Conservation (phyloP, 2,797 vertebrate species). For the Myioborus miniatus region DNA sequence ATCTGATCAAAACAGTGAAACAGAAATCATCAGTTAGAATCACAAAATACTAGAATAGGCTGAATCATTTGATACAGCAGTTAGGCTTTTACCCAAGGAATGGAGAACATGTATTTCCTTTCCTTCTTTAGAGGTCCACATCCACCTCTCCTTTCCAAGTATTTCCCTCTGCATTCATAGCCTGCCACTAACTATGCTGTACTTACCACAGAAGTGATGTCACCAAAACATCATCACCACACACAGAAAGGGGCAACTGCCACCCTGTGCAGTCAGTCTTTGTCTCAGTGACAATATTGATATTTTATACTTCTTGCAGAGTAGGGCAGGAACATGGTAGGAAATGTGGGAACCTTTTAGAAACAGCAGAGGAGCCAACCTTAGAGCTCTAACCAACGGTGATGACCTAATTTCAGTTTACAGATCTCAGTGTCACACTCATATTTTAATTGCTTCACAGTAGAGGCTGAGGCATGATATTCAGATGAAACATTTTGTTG, state of each 20-base stretch:
- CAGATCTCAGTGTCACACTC: background rate
- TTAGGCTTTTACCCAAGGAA: background rate
- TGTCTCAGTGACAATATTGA: background rate
- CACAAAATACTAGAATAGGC: background rate
- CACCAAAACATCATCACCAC: fast-evolving
- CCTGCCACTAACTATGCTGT: background rate
- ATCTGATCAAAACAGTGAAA: background rate
- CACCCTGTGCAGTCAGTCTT: background rate
- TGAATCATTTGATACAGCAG: background rate
- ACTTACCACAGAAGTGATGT: background rate
- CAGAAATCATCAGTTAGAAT: background rate
- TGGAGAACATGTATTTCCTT: background rate
- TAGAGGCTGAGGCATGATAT: background rate
- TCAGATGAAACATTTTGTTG: background rate
- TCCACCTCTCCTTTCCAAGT: background rate
- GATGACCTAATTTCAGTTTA: background rate
- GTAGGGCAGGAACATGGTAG: background rate
- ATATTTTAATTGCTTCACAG: background rate
- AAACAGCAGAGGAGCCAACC: background rate
- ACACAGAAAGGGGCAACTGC: background rate
- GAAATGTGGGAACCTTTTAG: background rate
- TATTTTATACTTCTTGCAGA: background rate
- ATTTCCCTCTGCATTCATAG: background rate
- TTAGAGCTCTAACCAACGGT: background rate
- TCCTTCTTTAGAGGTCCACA: background rate